phyloP scores from a whole-genome alignment of 2,113 vertebrate genomes.

The Pachyramphus minor region DNA sequence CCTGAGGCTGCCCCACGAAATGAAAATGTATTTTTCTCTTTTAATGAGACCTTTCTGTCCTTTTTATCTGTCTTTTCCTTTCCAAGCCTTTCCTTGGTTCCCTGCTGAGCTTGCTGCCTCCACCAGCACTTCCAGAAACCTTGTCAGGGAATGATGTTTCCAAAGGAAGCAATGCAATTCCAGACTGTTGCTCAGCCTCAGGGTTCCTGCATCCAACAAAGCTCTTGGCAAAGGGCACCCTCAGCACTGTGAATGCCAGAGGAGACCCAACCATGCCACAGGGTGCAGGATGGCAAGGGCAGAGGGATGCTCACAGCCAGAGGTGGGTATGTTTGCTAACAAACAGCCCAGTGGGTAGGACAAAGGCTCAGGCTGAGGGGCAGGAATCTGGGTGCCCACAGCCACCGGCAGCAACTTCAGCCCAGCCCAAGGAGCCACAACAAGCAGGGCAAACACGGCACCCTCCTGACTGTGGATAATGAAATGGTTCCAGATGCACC shows the following conservation, averaged over 20 bases:
- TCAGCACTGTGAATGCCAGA: rapidly evolving
- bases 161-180: not conserved
- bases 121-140: not conserved
- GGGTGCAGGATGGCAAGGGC: not conserved
- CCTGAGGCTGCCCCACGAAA: not conserved
- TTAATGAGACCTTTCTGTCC: not conserved
- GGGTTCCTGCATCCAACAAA: not conserved
- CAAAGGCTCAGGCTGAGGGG: not conserved
- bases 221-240: not conserved
- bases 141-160: not conserved
- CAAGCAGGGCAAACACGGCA: not conserved
- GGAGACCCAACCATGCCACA: not conserved
- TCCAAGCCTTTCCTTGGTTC: not conserved
- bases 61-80: not conserved
- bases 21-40: not conserved
- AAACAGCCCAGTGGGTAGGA: not conserved
- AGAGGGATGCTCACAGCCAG: not conserved
- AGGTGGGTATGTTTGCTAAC: not conserved
- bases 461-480: not conserved
- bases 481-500: not conserved
- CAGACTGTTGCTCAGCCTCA: not conserved
- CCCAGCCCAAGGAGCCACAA: not conserved
- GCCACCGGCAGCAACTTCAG: not conserved
- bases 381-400: not conserved
- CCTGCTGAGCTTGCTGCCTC: not conserved